Percentiles rank a stretch among this genome's conserved stretches.
These are phyloP conservation scores for Pterois miles DNA, from an alignment of 2,797 vertebrate species.

Conservation along the genomic window DNA sequence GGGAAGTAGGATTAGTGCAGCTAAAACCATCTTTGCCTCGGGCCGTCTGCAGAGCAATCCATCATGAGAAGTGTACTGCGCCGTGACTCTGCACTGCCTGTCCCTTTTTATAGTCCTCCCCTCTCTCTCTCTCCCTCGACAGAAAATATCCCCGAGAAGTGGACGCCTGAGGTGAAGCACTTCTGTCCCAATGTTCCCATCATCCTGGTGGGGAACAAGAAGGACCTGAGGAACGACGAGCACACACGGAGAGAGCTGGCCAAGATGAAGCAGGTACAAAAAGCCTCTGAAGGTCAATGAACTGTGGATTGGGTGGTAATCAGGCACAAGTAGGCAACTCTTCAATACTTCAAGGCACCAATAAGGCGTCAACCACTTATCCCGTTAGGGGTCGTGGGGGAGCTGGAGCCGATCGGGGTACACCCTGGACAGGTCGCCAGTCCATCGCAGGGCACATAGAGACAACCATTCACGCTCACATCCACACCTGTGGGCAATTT, in stretches of 20 bases:
- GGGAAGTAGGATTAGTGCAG: constrained; percentile 57
- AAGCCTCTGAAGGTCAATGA: background rate
- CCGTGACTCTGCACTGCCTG: constrained; percentile 42
- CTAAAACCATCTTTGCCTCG: constrained; percentile 66
- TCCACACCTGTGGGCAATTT: too few relatives aligned
- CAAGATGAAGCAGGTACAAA: constrained; percentile 97
- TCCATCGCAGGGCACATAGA: too few relatives aligned
- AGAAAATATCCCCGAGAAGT: constrained; percentile 99
- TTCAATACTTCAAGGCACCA: background rate
- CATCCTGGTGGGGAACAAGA: constrained; percentile 98
- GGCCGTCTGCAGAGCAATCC: constrained; percentile 59
- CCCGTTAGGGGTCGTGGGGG: too few relatives aligned
- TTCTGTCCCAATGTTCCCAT: constrained; percentile 98
- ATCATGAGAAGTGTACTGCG: constrained; percentile 58
- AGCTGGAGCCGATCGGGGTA: too few relatives aligned
- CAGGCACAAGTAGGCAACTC: background rate
- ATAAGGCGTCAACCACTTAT: too few relatives aligned
- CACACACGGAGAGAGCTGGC: constrained; percentile 93
- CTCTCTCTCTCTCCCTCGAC: constrained; percentile 33
- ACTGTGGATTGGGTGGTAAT: background rate
- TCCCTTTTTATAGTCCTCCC: constrained; percentile 35
- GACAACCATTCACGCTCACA: too few relatives aligned
- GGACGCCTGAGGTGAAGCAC: constrained; percentile 98
- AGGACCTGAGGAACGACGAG: constrained; percentile 95
- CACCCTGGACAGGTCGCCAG: too few relatives aligned